Base-by-base conservation (phyloP, 2,888 invertebrate genomes). In the Pantelozetes paolii region DNA sequence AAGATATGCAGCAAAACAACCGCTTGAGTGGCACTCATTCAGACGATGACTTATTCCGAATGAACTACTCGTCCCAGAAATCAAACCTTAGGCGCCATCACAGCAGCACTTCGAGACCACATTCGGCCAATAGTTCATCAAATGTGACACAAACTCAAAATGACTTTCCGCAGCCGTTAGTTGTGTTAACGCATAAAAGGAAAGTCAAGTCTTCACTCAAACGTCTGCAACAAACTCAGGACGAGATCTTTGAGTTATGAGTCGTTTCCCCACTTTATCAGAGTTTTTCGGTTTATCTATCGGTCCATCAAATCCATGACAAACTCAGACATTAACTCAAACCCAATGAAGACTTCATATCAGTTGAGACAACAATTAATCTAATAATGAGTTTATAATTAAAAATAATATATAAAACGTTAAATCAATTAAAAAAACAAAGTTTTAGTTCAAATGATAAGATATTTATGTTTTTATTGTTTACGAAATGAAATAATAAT, bases 171-270 rank as follows among this genome's bases (percentile, higher is more conserved):
- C 59, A 62, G 26, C 59, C 59, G 26, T 32, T 62, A 62, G 59
- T 62, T 2, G 30, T 62, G 59, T 30, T 62, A 30, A 62, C 2
- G 50, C 91, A 91, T 82, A 90, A 91, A 48, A 87, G 89, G 78
- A 88, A 88, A 80, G 89, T 93, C 30, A 89, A 89, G 81, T 89
- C 88, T 77, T 92, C 92, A 6, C 83, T 93, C 77, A 89, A 89
- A 82, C 88, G 90, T 80, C 86, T 92, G 77, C 91, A 92, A 83
- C 87, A 89, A 79, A 88, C 90, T 80, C 92, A 93, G 81, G 93
- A 94, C 80, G 92, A 93, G 82, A 87, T 93, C 81, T 94, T 92
- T 83, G 91, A 93, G 84, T 90, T 93, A 89, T 93, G 92, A 89
- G 28, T 23, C 6, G 26, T 3, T 30, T 18, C 30, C 13, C 5